Percentiles rank a stretch among this genome's conserved stretches.
Conservation (phyloP, 2,113 vertebrate genomes). For the Phalacrocorax aristotelis region DNA sequence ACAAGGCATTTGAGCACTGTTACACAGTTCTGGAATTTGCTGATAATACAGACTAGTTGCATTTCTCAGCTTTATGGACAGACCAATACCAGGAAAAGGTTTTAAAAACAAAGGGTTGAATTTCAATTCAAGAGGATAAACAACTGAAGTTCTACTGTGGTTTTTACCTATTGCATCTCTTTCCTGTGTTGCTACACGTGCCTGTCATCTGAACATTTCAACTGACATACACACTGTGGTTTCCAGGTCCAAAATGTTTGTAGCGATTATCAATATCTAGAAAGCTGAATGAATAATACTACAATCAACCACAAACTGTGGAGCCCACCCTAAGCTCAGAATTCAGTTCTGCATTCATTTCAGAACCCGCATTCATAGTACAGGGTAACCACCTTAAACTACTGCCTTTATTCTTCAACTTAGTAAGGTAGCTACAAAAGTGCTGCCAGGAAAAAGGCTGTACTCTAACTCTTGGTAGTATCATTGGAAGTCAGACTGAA, state of each 20-base stretch:
- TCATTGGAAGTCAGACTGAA: background rate
- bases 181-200: background rate
- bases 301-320: background rate
- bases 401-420: background rate
- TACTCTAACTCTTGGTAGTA: background rate
- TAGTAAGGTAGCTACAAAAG: background rate
- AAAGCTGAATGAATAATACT: conserved; percentile 28
- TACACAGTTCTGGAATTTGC: conserved; percentile 1
- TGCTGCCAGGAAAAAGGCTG: background rate
- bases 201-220: background rate
- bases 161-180: conserved; percentile 53
- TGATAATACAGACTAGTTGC: background rate
- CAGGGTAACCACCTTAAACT: background rate
- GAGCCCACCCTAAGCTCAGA: background rate
- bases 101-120: conserved; percentile 13
- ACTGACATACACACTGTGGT: conserved; percentile 23
- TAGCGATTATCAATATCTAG: conserved; percentile 41
- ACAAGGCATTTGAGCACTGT: background rate
- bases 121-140: conserved; percentile 26
- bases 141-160: conserved; percentile 24
- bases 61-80: conserved; percentile 15
- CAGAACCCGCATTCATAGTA: background rate
- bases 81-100: background rate
- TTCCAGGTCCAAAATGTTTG: background rate
- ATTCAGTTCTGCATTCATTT: background rate